These are phyloP conservation scores for Pterostichus madidus DNA, from an alignment of 2,888 invertebrate species.

Conservation along the genomic window DNA sequence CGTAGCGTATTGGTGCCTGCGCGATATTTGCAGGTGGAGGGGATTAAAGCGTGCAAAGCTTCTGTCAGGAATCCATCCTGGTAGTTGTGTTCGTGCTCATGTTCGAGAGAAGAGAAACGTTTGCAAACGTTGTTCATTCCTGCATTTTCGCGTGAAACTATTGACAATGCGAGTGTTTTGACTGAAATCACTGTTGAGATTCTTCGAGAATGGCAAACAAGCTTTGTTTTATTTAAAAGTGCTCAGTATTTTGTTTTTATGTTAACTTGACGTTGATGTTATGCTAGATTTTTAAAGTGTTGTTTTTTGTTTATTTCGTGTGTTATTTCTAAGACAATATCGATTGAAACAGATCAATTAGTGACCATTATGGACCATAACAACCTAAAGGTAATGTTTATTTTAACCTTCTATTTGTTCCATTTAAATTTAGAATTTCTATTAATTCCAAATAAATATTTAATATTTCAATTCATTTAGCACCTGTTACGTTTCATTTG, in stretches of 20 bases:
- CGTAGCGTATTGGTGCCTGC: conserved; percentile 59
- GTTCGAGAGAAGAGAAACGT: conserved; percentile 42
- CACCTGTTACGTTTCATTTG: conserved; percentile 25
- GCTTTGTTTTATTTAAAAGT: conserved; percentile 12
- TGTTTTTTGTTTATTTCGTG: conserved; percentile 40
- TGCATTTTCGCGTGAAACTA: conserved; percentile 36
- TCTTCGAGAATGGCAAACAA: background rate
- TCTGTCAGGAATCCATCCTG: conserved; percentile 63
- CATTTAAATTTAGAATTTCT: conserved; percentile 38
- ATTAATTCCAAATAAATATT: background rate
- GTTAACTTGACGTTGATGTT: background rate
- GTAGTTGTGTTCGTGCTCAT: conserved; percentile 52
- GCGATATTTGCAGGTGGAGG: conserved; percentile 55
- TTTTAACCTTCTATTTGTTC: background rate
- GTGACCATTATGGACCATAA: conserved; percentile 46
- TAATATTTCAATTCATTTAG: background rate
- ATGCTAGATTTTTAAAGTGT: conserved; percentile 14
- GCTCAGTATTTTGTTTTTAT: conserved; percentile 27
- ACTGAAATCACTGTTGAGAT: conserved; percentile 18
- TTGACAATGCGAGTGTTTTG: conserved; percentile 41
- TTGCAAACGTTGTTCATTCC: conserved; percentile 18
- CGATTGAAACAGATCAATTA: conserved; percentile 54
- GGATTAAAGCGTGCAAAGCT: conserved; percentile 64
- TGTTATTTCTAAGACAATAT: conserved; percentile 54
- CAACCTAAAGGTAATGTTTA: conserved; percentile 27